These are phyloP conservation scores for Lycorma delicatula DNA, from an alignment of 1,140 invertebrate genomes.

Conservation along the genomic window DNA sequence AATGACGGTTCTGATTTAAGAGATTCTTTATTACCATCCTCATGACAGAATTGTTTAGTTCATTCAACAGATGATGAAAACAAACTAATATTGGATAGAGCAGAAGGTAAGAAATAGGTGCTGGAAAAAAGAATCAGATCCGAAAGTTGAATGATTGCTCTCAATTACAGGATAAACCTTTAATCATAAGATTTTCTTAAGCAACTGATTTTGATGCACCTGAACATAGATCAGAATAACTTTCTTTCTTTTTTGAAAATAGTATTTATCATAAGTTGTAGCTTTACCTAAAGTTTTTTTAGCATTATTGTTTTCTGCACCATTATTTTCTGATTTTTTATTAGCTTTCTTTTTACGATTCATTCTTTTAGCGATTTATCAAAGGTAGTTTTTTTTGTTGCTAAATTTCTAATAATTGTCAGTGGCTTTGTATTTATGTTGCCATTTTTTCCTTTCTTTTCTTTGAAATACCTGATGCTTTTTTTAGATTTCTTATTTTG, in stretches of 20 bases:
- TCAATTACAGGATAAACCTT: not conserved
- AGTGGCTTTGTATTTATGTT: constrained; percentile 16
- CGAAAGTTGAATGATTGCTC: constrained; percentile 31
- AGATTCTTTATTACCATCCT: not conserved
- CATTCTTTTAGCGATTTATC: constrained; percentile 32
- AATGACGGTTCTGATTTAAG: constrained; percentile 45
- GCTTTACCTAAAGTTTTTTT: too few species aligned
- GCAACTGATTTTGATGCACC: not conserved
- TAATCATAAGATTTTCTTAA: not conserved
- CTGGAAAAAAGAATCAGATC: constrained; percentile 58
- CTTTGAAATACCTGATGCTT: constrained; percentile 15
- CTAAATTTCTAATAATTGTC: constrained; percentile 25
- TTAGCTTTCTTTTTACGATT: constrained; percentile 26
- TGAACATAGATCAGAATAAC: not conserved
- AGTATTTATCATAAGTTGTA: constrained; percentile 10
- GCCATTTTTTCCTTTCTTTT: constrained; percentile 23
- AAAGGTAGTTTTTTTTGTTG: constrained; percentile 20
- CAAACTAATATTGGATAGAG: constrained; percentile 32
- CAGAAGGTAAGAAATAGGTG: constrained; percentile 48
- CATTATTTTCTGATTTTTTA: constrained; percentile 23
- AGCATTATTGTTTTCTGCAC: constrained; percentile 20
- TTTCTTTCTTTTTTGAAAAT: constrained; percentile 3
- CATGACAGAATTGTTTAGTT: constrained; percentile 44
- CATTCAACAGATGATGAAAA: constrained; percentile 49
- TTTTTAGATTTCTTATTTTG: constrained; percentile 16